These are phyloP conservation scores for Coecobrya sp. DNA, from an alignment of 2,888 invertebrate genomes.

Conservation along the genomic window DNA sequence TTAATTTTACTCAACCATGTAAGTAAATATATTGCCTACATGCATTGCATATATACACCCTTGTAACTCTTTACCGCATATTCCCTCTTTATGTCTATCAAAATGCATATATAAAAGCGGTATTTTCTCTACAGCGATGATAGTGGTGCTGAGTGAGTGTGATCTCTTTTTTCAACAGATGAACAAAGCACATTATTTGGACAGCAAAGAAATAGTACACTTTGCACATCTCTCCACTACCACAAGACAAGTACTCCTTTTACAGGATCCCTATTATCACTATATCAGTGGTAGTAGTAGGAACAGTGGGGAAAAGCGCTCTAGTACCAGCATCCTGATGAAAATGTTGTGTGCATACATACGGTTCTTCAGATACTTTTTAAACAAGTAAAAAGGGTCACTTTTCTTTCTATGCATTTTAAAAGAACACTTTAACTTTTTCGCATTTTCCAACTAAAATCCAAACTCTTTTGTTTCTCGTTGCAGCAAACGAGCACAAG, in stretches of 20 bases:
- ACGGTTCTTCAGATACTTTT: neutral
- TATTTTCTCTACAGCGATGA: neutral
- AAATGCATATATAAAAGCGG: neutral
- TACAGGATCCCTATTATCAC: neutral
- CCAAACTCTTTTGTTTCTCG: neutral
- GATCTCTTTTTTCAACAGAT: conserved; percentile 31
- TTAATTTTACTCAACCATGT: conserved; percentile 55
- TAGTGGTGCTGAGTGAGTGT: conserved; percentile 44
- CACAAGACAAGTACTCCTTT: neutral
- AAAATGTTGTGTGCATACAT: neutral
- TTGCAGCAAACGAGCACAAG: neutral
- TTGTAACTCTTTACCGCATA: neutral
- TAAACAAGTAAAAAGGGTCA: neutral
- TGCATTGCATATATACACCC: neutral
- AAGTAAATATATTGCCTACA: conserved; percentile 24
- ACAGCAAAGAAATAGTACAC: conserved; percentile 46
- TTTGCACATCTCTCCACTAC: conserved; percentile 55
- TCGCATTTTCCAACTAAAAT: neutral
- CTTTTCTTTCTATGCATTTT: conserved; percentile 3
- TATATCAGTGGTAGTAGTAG: neutral
- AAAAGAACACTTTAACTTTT: conserved; percentile 29
- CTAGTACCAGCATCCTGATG: neutral
- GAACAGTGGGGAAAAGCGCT: neutral
- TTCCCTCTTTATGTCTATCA: neutral
- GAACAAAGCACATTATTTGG: conserved; percentile 41